Percentiles rank a stretch among this genome's conserved stretches.
Conservation (phyloP, 2,888 invertebrate genomes). For the Coronaproctus castanopsis region DNA sequence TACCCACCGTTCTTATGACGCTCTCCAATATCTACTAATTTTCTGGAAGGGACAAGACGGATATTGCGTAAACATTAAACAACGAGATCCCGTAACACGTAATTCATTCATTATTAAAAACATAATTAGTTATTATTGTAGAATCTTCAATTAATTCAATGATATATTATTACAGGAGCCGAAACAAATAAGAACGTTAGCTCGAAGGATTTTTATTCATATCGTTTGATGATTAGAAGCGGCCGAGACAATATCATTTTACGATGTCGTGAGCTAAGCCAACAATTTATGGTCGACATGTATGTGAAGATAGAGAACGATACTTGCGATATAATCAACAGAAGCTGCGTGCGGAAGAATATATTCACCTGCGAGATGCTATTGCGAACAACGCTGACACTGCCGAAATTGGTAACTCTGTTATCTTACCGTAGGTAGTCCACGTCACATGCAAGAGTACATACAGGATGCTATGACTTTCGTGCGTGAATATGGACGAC, state of each 20-base stretch:
- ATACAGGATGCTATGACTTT: slow-evolving; percentile 25
- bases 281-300: slow-evolving; percentile 16
- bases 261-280: slow-evolving; percentile 10
- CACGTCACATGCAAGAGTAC: slow-evolving; percentile 25
- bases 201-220: slow-evolving; percentile 19
- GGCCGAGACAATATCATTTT: slow-evolving; percentile 7
- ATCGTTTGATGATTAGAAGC: slow-evolving; percentile 16
- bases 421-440: slow-evolving; percentile 23
- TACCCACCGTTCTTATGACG: slow-evolving; percentile 24
- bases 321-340: slow-evolving; percentile 18
- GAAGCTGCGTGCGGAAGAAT: slow-evolving; percentile 18
- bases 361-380: slow-evolving; percentile 20
- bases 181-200: slow-evolving; percentile 14
- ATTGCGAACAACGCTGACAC: slow-evolving; percentile 14
- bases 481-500: slow-evolving; percentile 24
- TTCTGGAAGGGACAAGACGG: slow-evolving; percentile 22
- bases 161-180: slow-evolving; percentile 5
- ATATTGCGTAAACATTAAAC: slow-evolving; percentile 20
- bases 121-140: too few species aligned
- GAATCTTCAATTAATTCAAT: too few species aligned
- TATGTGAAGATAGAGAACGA: slow-evolving; percentile 19
- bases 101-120: too few species aligned
- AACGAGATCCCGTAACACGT: too few species aligned
- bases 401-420: slow-evolving; percentile 15
- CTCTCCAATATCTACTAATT: slow-evolving; percentile 24